phyloP scores from a whole-genome alignment of 2,113 vertebrate genomes.

The Athene noctua region DNA sequence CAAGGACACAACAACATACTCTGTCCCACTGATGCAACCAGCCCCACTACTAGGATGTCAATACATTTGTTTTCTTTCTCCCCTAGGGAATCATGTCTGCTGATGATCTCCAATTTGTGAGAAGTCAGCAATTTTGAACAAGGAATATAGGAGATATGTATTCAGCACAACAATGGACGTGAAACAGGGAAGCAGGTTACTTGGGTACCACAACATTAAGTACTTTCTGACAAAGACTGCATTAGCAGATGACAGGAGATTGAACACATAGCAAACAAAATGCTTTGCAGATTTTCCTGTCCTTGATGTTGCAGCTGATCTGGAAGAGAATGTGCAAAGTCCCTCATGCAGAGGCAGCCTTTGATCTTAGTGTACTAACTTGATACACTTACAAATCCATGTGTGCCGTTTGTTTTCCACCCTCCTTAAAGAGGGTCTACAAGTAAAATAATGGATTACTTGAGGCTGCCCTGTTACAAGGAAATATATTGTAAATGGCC shows the following conservation, averaged over 20 bases:
- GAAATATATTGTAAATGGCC: neutral
- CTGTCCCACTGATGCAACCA: neutral
- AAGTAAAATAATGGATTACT: slow-evolving; percentile 36
- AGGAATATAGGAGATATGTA: neutral
- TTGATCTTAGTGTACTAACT: slow-evolving; percentile 36
- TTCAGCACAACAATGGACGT: neutral
- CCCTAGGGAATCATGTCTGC: neutral
- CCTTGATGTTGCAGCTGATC: slow-evolving; percentile 60
- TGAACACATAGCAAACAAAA: slow-evolving; percentile 51
- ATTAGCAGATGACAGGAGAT: slow-evolving; percentile 63
- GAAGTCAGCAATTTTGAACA: neutral
- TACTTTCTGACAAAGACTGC: slow-evolving; percentile 59
- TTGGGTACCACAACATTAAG: slow-evolving; percentile 48
- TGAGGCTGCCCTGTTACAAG: neutral
- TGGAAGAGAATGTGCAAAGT: slow-evolving; percentile 58
- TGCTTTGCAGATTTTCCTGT: slow-evolving; percentile 28
- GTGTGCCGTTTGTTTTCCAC: neutral
- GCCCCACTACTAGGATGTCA: neutral
- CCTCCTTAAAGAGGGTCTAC: neutral
- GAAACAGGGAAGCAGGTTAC: slow-evolving; percentile 24
- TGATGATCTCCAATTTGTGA: neutral
- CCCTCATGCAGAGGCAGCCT: slow-evolving; percentile 61
- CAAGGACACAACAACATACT: neutral
- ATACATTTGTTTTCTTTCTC: neutral
- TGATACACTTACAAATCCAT: slow-evolving; percentile 8